These are phyloP conservation scores for Synanthedon formicaeformis DNA, from an alignment of 2,888 invertebrate genomes.

Conservation along the genomic window DNA sequence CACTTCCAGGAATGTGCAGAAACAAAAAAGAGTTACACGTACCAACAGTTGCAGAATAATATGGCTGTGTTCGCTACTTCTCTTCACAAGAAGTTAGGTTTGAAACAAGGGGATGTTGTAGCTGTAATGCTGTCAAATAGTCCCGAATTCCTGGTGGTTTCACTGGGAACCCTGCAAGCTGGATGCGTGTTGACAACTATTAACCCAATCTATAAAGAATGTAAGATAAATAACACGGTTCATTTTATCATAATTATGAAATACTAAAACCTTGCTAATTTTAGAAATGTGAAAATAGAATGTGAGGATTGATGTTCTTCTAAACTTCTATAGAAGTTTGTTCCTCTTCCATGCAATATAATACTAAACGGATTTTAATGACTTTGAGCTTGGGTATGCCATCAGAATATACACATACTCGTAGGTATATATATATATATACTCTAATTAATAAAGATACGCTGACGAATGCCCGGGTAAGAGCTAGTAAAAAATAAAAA, in stretches of 20 bases:
- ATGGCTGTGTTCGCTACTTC: constrained; percentile 73
- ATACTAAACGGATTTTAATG: too few species aligned
- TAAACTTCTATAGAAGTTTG: too few species aligned
- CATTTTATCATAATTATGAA: neutral
- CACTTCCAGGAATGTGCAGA: constrained; percentile 54
- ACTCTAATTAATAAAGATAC: too few species aligned
- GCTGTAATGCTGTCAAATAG: constrained; percentile 78
- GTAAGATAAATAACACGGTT: constrained; percentile 32
- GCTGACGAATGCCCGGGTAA: too few species aligned
- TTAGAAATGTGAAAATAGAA: too few species aligned
- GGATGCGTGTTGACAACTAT: constrained; percentile 77
- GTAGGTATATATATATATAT: too few species aligned
- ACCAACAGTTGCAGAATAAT: constrained; percentile 62
- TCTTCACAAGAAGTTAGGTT: constrained; percentile 73
- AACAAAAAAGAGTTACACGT: constrained; percentile 52
- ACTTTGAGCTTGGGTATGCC: too few species aligned
- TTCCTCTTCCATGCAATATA: too few species aligned
- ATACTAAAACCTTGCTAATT: too few species aligned
- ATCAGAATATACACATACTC: too few species aligned
- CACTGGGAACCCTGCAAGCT: constrained; percentile 77
- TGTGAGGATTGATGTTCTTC: too few species aligned
- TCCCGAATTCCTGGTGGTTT: constrained; percentile 78
- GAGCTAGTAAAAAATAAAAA: too few species aligned
- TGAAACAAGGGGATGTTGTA: constrained; percentile 74
- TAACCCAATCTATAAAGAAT: constrained; percentile 80